Conservation (phyloP, 2,888 invertebrate genomes). For the Ophioninae sp. region DNA sequence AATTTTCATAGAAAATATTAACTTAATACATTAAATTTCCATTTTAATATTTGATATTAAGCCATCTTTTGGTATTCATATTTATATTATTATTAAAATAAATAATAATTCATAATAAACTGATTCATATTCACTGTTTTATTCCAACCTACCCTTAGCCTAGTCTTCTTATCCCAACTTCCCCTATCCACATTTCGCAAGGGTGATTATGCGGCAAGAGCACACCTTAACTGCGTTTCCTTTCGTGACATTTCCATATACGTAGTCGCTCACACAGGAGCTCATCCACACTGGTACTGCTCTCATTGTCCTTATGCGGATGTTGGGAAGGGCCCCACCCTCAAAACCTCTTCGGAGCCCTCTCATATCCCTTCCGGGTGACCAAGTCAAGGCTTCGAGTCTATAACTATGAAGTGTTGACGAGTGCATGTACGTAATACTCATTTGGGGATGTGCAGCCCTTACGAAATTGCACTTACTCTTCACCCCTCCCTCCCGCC, state of each 20-base stretch:
- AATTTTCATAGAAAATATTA: no score
- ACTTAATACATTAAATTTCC: no score
- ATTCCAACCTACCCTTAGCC: no score
- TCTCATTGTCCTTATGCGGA: not conserved
- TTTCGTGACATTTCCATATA: slow-evolving; percentile 56
- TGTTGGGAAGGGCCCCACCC: slow-evolving; percentile 32
- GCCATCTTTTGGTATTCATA: no score
- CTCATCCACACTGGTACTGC: not conserved
- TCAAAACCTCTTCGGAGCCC: slow-evolving; percentile 50
- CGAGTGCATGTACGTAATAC: slow-evolving; percentile 22
- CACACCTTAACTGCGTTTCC: slow-evolving; percentile 28
- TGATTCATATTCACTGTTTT: no score
- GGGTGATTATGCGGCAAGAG: slow-evolving; percentile 58
- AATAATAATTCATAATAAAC: no score
- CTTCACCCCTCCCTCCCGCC: slow-evolving; percentile 16
- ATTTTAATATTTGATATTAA: no score
- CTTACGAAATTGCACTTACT: slow-evolving; percentile 46
- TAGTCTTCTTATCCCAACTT: no score
- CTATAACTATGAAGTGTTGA: slow-evolving; percentile 32
- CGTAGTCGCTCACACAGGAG: slow-evolving; percentile 11
- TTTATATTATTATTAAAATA: no score
- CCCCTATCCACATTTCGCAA: slow-evolving; percentile 3
- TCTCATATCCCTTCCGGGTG: slow-evolving; percentile 70
- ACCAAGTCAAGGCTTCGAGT: slow-evolving; percentile 72
- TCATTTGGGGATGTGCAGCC: slow-evolving; percentile 40